Percentiles rank a stretch among this genome's conserved stretches.
Conservation (phyloP, 2,888 invertebrate species). For the Yponomeuta plumbellus region DNA sequence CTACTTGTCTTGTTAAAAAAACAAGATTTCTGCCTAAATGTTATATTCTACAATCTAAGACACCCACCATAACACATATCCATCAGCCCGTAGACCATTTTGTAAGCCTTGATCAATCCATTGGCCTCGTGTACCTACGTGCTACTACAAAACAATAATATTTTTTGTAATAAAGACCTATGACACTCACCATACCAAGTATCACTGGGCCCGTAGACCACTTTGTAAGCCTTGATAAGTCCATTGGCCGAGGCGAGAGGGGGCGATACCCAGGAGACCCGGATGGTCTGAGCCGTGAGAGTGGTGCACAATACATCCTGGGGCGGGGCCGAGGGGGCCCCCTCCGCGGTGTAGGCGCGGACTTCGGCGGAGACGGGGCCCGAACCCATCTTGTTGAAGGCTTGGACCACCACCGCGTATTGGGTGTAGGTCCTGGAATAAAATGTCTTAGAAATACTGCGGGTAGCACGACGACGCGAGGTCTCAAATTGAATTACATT, state of each 20-base stretch:
- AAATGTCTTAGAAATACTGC: background rate
- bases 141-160: too few relatives aligned
- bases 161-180: too few relatives aligned
- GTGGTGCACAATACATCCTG: conserved; percentile 95
- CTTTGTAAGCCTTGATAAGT: conserved; percentile 96
- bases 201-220: conserved; percentile 92
- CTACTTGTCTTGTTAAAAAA: too few relatives aligned
- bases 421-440: conserved; percentile 89
- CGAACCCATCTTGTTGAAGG: conserved; percentile 95
- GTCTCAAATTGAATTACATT: too few relatives aligned
- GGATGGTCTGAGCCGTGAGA: conserved; percentile 94
- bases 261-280: conserved; percentile 96
- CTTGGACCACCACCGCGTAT: conserved; percentile 96
- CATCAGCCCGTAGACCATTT: conserved; percentile 93
- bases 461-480: background rate
- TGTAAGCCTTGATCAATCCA: conserved; percentile 97
- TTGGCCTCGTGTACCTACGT: too few relatives aligned
- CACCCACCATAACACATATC: conserved; percentile 93
- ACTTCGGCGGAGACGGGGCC: conserved; percentile 94
- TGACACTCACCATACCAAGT: conserved; percentile 95
- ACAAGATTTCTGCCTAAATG: too few relatives aligned
- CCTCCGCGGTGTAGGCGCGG: conserved; percentile 95
- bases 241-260: conserved; percentile 95
- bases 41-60: too few relatives aligned
- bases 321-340: conserved; percentile 93